Conservation (phyloP, 2,888 invertebrate genomes). For the Holacanthella duospinosa region DNA sequence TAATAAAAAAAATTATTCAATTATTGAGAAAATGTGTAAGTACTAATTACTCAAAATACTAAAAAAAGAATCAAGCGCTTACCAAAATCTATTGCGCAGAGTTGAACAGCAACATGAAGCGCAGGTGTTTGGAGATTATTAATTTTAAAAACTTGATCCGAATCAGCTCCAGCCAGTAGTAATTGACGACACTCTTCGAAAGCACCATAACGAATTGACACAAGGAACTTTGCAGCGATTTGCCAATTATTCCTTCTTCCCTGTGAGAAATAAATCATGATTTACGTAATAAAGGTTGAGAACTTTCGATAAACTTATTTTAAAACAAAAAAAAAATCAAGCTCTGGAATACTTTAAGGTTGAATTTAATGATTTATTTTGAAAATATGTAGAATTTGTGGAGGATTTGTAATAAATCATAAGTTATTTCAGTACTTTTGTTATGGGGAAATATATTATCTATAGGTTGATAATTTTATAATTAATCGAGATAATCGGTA, state of each 20-base stretch:
- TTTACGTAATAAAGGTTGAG: too few relatives aligned
- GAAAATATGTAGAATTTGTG: too few relatives aligned
- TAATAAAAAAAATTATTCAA: slow-evolving; percentile 4
- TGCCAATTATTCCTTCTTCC: slow-evolving; percentile 19
- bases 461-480: too few relatives aligned
- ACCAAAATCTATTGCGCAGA: slow-evolving; percentile 26
- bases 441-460: too few relatives aligned
- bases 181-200: slow-evolving; percentile 26
- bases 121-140: slow-evolving; percentile 30
- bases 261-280: too few relatives aligned
- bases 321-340: not conserved
- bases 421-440: too few relatives aligned
- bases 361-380: too few relatives aligned
- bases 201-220: slow-evolving; percentile 33
- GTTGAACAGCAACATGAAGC: slow-evolving; percentile 30
- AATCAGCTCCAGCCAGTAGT: slow-evolving; percentile 32
- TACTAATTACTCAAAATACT: not conserved
- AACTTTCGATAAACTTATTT: not conserved
- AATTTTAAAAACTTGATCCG: slow-evolving; percentile 34
- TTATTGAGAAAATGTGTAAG: not conserved
- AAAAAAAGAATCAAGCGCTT: not conserved
- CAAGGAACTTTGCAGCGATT: slow-evolving; percentile 28
- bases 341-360: too few relatives aligned
- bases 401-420: too few relatives aligned
- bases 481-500: too few relatives aligned